These are phyloP conservation scores for Chaetops frenatus DNA, from an alignment of 2,113 vertebrate species.

Conservation along the genomic window DNA sequence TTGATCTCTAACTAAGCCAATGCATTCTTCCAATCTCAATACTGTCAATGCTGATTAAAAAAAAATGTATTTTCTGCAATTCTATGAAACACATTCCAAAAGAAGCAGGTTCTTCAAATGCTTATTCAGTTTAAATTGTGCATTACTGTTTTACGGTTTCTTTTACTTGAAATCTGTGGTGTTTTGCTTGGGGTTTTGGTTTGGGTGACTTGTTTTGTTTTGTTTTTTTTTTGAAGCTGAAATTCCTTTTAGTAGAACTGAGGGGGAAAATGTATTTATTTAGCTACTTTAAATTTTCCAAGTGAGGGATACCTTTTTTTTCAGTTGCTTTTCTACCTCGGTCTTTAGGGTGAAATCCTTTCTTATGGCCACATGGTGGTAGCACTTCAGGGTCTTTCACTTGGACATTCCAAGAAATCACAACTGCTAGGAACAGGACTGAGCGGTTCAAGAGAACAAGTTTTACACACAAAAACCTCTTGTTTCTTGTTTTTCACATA, in stretches of 20 bases:
- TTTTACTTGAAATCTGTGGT: background rate
- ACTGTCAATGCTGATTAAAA: background rate
- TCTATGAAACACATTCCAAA: background rate
- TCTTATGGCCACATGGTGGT: background rate
- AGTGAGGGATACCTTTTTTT: background rate
- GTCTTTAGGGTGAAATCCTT: background rate
- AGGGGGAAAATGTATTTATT: background rate
- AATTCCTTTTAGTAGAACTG: background rate
- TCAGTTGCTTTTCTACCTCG: background rate
- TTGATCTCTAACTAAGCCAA: background rate
- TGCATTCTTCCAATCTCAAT: background rate
- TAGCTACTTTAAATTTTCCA: background rate
- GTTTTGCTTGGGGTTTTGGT: background rate
- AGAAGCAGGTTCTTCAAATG: background rate
- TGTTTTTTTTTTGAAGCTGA: background rate
- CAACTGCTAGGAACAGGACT: background rate
- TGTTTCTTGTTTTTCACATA: background rate
- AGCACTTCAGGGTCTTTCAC: background rate
- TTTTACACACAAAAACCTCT: background rate
- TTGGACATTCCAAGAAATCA: background rate
- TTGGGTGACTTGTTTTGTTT: fast-evolving
- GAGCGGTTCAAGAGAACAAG: background rate
- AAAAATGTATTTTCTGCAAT: background rate
- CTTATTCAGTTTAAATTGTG: background rate
- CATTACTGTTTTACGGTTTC: background rate